Conservation (phyloP, 2,797 vertebrate species). For the Poeciliopsis presidionis region DNA sequence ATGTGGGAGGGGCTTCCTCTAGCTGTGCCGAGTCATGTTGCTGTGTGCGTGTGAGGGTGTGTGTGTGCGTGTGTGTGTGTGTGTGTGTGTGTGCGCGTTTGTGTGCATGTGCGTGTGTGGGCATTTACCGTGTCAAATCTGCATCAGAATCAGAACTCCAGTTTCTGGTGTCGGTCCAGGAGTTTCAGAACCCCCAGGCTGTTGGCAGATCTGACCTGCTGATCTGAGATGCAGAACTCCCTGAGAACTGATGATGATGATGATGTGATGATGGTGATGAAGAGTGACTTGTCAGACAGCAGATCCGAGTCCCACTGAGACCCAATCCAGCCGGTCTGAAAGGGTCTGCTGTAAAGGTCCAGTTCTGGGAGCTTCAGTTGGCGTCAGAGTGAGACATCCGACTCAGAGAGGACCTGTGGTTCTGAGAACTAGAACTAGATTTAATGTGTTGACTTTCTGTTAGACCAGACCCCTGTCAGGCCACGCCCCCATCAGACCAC, state of each 20-base stretch:
- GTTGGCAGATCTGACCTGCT: not conserved
- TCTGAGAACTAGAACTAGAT: not conserved
- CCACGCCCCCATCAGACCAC: not conserved
- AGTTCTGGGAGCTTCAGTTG: not conserved
- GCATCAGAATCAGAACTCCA: not conserved
- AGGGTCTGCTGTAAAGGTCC: not conserved
- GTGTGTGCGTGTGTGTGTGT: too few relatives aligned
- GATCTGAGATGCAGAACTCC: not conserved
- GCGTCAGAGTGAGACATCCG: not conserved
- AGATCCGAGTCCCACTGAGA: not conserved
- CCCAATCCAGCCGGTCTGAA: not conserved
- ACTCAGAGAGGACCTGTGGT: not conserved
- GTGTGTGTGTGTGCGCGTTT: not conserved
- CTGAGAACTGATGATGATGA: not conserved
- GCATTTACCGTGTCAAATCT: not conserved
- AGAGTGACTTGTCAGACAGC: not conserved
- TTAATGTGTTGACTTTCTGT: not conserved
- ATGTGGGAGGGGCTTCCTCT: conserved; percentile 2
- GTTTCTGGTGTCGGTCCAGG: not conserved
- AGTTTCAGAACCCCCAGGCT: not conserved
- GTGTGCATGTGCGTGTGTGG: not conserved
- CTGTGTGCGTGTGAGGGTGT: not conserved
- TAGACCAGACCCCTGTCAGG: not conserved
- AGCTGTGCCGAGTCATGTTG: not conserved
- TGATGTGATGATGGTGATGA: not conserved